Evolutionary conservation across 1,140 invertebrate species (phyloP), one percentile per base, ranked within the genome.

Genomic region (Bombus terrestris): DNA sequence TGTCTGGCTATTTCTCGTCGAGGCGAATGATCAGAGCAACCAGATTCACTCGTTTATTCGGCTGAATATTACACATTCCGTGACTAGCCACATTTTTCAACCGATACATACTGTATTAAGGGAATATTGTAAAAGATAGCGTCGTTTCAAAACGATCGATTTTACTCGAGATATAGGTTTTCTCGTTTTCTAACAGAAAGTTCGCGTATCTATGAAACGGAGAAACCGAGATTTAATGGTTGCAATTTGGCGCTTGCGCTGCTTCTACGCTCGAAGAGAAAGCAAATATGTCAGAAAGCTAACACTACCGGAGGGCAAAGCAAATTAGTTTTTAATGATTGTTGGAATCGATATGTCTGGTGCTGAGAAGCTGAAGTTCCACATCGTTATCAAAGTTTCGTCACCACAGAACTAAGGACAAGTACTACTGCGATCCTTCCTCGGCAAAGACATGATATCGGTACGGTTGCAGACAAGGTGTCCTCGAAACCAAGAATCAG

Each of bases 251-350:
- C 22, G 47, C 13, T 74, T 41, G 12, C 28, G 39, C 28, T n/a
- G 13, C 28, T 12, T 32, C 66, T 3, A 9, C 18, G 0, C 32
- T 25, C 41, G 18, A 32, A 18, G 47, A 41, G 8, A 18, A 28
- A 64, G 37, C 37, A 41, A 37, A 76, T 32, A 59, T 28, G 47
- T 59, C 47, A 22, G 32, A 57, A 76, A 57, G 25, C 47, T n/a
- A 73, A 76, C 6, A 39, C 57, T 18, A 41, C 35, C 37, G 15
- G 22, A 22, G 15, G 13, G 75, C 25, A 32, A 77, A 77, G 62
- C 75, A 62, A 77, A 64, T 77, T 62, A 62, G 75, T 77, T 77
- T 62, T 62, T 62, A 77, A 77, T 41, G 57, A 77, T 77, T 77
- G 35, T n/a, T 28, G 57, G 37, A 62, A 77, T 62, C 75, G 75